Percentiles rank a stretch among this genome's conserved stretches.
These are phyloP conservation scores for Potorous gilbertii DNA, from an alignment of 2,797 vertebrate species.

Conservation along the genomic window DNA sequence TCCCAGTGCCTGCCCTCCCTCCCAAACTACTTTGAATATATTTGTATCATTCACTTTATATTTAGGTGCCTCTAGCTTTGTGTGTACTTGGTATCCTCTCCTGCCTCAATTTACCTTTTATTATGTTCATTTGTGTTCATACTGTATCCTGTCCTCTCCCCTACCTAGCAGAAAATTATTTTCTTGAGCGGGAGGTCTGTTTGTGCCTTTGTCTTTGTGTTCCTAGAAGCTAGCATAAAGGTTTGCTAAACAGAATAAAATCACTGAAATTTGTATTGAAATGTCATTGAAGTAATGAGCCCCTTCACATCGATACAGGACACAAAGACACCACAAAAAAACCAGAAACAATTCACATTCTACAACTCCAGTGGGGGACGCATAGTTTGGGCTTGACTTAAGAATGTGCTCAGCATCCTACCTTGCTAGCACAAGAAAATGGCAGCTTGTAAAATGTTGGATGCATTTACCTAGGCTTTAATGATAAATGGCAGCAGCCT, in stretches of 20 bases:
- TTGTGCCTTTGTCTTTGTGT: background rate
- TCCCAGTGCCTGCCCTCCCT: background rate
- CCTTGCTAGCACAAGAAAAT: background rate
- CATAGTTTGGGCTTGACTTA: background rate
- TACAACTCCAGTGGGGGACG: background rate
- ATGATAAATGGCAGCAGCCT: background rate
- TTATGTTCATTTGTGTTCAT: background rate
- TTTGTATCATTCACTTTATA: background rate
- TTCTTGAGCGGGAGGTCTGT: background rate
- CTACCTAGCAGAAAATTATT: background rate
- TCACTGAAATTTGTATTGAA: background rate
- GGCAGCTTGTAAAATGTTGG: background rate
- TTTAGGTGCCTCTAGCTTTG: background rate
- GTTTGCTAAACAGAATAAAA: background rate
- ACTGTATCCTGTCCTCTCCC: background rate
- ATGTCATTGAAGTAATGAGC: background rate
- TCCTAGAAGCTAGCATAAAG: background rate
- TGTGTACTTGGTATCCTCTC: background rate
- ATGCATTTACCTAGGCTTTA: background rate
- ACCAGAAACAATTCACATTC: background rate
- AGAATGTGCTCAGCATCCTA: background rate
- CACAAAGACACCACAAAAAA: background rate
- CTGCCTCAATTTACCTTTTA: background rate
- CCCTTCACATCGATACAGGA: background rate
- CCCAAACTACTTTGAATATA: background rate